Base-by-base conservation (phyloP, 2,888 invertebrate species). In the Drosophila kanekoi region DNA sequence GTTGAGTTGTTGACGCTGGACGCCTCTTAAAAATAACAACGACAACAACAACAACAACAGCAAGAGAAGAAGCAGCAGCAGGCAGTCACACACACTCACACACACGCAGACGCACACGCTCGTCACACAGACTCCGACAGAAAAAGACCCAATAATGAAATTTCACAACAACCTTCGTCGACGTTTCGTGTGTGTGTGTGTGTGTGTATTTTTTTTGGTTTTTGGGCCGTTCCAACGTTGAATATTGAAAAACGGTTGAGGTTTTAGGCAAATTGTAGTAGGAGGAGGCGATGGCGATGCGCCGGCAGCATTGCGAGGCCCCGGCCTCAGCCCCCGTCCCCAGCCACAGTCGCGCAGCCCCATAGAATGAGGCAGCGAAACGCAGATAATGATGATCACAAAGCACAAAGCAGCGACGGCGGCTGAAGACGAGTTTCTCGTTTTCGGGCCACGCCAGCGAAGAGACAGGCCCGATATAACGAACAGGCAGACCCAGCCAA, bases 341-440 rank as follows among this genome's bases (percentile, higher is more conserved):
- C 33, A 13, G 33, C 47, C 49, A 13, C 61, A n/a, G n/a, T n/a
- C n/a, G n/a, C n/a, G n/a, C n/a, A 43, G 54, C 73, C 73, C 72
- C 80, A 75, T 86, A 88, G 89, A 88, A 89, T 88, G 89, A 85
- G 81, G 80, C 88, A 82, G 83, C 77, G 83, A 87, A 89, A 88
- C 77, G 81, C 70, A 85, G 89, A 86, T 89, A 88, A 87, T 89
- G 88, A 85, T 89, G 89, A 85, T 89, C 83, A 85, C 77, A 84
- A 89, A 87, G 83, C 86, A 28, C 6, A 23, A 23, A 52, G 52
- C 52, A 16, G 38, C 69, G 74, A 73, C 71, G 70, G 65, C 64
- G 52, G 69, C 60, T 68, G 77, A 73, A 79, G 86, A 89, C 70
- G 81, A 77, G 80, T 88, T 77, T 86, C 65, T 65, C 53, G 63